These are phyloP conservation scores for Melanerpes formicivorus DNA, from an alignment of 2,113 vertebrate species.

Conservation along the genomic window DNA sequence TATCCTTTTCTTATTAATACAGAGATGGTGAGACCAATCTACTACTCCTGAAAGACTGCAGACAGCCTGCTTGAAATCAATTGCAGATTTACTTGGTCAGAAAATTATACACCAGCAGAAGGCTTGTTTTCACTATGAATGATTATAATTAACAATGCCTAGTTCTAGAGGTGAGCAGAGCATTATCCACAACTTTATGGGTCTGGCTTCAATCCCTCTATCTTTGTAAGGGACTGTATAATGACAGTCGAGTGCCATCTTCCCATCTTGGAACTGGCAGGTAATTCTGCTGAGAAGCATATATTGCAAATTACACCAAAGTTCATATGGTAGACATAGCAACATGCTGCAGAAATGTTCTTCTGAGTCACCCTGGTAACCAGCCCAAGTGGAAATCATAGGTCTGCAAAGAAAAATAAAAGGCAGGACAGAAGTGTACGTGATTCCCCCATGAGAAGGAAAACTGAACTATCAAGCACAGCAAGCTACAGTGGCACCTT, in stretches of 20 bases:
- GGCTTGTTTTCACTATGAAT: neutral
- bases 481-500: neutral
- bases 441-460: neutral
- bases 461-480: neutral
- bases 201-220: neutral
- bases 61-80: neutral
- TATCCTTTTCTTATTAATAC: neutral
- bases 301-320: neutral
- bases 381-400: neutral
- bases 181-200: neutral
- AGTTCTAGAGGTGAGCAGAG: neutral
- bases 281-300: neutral
- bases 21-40: neutral
- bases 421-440: neutral
- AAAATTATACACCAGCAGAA: neutral
- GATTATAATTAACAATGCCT: neutral
- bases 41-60: neutral
- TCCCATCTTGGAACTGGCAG: neutral
- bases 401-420: neutral
- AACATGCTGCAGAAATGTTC: neutral
- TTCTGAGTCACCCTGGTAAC: constrained; percentile 35
- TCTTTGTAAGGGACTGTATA: neutral
- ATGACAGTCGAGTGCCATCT: neutral
- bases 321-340: neutral
- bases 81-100: neutral